Percentiles rank a stretch among this genome's conserved stretches.
Evolutionary conservation across 2,797 vertebrate genomes (phyloP).

Genomic region (Lates japonicus): DNA sequence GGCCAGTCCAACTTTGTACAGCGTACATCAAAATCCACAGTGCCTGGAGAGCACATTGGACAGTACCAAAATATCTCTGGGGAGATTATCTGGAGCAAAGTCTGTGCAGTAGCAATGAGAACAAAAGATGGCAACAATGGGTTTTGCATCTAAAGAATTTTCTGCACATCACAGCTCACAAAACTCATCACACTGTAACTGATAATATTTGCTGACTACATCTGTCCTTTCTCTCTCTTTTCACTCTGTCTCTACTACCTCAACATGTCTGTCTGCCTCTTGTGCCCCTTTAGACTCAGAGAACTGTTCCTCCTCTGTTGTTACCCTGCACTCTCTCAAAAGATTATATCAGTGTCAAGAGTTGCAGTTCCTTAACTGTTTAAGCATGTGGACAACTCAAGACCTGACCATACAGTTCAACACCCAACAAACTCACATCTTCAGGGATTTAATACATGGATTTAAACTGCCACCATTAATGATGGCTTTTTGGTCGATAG

Average conservation of each 20-base stretch:
- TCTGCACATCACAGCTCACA: neutral
- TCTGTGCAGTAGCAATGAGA: too few species aligned
- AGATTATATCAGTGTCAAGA: constrained; percentile 23
- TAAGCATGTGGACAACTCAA: constrained; percentile 22
- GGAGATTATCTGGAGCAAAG: too few species aligned
- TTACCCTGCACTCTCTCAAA: constrained; percentile 4
- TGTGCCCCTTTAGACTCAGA: neutral
- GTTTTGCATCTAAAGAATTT: neutral
- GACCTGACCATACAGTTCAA: neutral
- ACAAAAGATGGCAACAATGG: too few species aligned
- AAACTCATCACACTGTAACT: neutral
- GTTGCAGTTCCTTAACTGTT: constrained; percentile 27
- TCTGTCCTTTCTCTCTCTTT: neutral
- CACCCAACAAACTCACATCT: neutral
- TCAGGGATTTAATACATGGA: constrained; percentile 1
- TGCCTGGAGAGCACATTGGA: too few species aligned
- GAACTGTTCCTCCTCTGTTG: constrained; percentile 12
- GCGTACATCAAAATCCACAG: too few species aligned
- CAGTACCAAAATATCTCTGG: too few species aligned
- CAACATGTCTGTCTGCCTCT: neutral
- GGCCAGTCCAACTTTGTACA: too few species aligned
- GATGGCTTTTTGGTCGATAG: constrained; percentile 15
- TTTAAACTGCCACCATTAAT: constrained; percentile 17
- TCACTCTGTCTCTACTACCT: neutral
- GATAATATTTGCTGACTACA: neutral